These are phyloP conservation scores for Drosophila insularis DNA, from an alignment of 1,140 invertebrate species.

Conservation along the genomic window DNA sequence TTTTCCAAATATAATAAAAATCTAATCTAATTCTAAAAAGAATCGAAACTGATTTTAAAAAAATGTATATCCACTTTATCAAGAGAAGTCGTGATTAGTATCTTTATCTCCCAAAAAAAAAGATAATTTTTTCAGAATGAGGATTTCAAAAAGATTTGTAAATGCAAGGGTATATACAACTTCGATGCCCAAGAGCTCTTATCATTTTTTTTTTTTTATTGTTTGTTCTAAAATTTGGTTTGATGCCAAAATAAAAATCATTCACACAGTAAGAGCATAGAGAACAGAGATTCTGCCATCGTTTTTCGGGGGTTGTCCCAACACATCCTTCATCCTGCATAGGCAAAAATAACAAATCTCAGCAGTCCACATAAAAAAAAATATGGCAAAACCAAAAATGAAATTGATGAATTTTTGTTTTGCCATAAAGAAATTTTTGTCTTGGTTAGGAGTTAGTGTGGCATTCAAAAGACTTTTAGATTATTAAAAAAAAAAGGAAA, in stretches of 20 bases:
- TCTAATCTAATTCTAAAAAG: too few relatives aligned
- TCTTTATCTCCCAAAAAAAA: too few relatives aligned
- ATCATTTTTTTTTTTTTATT: conserved; percentile 26
- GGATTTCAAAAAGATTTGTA: too few relatives aligned
- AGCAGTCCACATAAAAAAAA: conserved; percentile 1
- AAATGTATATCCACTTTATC: too few relatives aligned
- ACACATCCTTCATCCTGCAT: neutral
- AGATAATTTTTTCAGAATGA: too few relatives aligned
- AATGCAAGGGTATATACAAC: neutral
- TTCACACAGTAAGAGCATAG: neutral
- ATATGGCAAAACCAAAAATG: conserved; percentile 25
- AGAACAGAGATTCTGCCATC: conserved; percentile 26
- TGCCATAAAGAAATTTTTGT: conserved; percentile 35
- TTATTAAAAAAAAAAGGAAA: conserved; percentile 61
- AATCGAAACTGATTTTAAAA: too few relatives aligned
- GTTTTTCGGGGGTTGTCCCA: conserved; percentile 45
- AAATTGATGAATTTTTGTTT: conserved; percentile 61
- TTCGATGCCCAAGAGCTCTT: neutral
- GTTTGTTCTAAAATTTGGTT: conserved; percentile 31
- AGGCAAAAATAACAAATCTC: conserved; percentile 9
- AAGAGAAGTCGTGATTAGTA: too few relatives aligned
- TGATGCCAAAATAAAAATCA: conserved; percentile 28
- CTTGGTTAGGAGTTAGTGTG: conserved; percentile 47
- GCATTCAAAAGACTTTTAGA: conserved; percentile 65
- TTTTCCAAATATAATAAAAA: too few relatives aligned